phyloP scores from a whole-genome alignment of 2,888 invertebrate genomes.

The Caenorhabditis plicata region DNA sequence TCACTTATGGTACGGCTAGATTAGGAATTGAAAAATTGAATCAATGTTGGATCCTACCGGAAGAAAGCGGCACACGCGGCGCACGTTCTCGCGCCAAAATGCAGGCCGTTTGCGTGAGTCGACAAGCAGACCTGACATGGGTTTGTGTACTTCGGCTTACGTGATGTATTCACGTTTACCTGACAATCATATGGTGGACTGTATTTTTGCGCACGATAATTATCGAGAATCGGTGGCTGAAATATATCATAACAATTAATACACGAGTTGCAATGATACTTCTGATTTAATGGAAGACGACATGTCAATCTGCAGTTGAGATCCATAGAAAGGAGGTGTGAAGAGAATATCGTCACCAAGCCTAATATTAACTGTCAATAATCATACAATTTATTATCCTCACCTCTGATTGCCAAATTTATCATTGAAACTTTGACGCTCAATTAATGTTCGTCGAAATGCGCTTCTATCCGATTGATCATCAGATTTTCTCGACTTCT shows the following conservation, averaged over 20 bases:
- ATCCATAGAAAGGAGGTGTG: conserved; percentile 5
- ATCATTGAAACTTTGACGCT: too few relatives aligned
- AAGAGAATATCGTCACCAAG: neutral
- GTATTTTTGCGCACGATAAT: conserved; percentile 3
- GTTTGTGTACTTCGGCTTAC: too few relatives aligned
- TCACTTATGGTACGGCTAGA: conserved; percentile 53
- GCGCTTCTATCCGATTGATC: too few relatives aligned
- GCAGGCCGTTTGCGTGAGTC: conserved; percentile 61
- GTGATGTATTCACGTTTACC: too few relatives aligned
- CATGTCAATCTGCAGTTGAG: conserved; percentile 11
- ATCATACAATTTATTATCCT: too few relatives aligned
- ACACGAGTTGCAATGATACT: conserved; percentile 5
- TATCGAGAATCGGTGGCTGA: conserved; percentile 10
- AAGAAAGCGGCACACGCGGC: conserved; percentile 64
- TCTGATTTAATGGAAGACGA: conserved; percentile 13
- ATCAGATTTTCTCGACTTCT: too few relatives aligned
- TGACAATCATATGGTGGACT: conserved; percentile 20
- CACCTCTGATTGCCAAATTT: too few relatives aligned
- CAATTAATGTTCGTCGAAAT: too few relatives aligned
- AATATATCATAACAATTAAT: neutral
- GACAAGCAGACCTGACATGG: conserved; percentile 49
- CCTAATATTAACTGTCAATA: too few relatives aligned
- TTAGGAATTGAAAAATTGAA: neutral
- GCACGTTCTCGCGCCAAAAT: conserved; percentile 63
- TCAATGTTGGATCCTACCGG: conserved; percentile 5